Percentiles rank a stretch among this genome's conserved stretches.
Conservation (phyloP, 2,888 invertebrate genomes). For the Norana najaformis region DNA sequence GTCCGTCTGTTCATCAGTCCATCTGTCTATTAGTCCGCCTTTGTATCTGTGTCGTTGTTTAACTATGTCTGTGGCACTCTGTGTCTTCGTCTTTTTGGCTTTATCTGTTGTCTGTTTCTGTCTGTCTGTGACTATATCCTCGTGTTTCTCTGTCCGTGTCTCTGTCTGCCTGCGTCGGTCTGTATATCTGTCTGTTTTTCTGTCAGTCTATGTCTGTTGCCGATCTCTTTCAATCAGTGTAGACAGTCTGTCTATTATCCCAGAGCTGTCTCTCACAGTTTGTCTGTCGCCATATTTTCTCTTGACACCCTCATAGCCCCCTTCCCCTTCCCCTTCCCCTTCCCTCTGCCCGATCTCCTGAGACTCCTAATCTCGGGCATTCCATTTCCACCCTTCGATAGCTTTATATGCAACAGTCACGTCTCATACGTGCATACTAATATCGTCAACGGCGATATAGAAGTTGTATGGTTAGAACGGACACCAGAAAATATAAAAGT, state of each 20-base stretch:
- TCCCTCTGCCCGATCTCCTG: not conserved
- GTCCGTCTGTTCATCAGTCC: too few relatives aligned
- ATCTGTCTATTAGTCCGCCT: not conserved
- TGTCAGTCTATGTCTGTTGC: not conserved
- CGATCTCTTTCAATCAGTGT: not conserved
- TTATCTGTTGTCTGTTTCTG: not conserved
- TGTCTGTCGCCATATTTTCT: constrained; percentile 13
- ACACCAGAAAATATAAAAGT: too few relatives aligned
- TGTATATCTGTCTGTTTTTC: not conserved
- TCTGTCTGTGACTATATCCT: not conserved
- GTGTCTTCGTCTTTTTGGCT: not conserved
- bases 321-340: not conserved
- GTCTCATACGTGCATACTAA: not conserved
- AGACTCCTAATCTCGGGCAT: not conserved
- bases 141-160: not conserved
- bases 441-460: not conserved
- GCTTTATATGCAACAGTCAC: not conserved
- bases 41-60: not conserved
- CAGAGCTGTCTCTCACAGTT: not conserved
- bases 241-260: not conserved
- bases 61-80: not conserved
- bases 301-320: not conserved
- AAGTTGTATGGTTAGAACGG: not conserved
- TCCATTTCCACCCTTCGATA: not conserved
- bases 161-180: not conserved